A percentile compares a stretch with the other conserved stretches of the same genome.
These are phyloP conservation scores for Amphimedon queenslandica DNA, from an alignment of 37 sponge, comb jelly and placozoan genomes.

Conservation along the genomic window DNA sequence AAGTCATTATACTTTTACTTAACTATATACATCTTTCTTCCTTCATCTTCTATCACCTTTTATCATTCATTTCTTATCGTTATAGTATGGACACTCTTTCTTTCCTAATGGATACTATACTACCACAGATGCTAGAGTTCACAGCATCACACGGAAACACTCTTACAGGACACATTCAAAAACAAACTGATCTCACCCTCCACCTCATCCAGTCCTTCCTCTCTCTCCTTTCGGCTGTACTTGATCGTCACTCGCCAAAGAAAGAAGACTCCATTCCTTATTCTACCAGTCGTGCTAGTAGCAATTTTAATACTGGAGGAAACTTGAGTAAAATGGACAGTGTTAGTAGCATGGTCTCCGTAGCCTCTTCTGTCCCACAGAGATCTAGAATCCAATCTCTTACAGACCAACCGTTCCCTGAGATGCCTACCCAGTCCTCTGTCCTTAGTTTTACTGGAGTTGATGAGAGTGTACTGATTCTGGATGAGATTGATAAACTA, in stretches of 20 bases:
- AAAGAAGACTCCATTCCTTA: neutral
- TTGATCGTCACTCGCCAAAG: conserved; percentile 50
- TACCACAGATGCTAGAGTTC: conserved; percentile 41
- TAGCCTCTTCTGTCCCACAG: neutral
- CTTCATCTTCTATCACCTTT: neutral
- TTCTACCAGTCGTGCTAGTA: neutral
- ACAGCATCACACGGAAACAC: conserved; percentile 9
- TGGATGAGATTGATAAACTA: conserved; percentile 13
- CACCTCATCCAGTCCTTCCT: conserved; percentile 24
- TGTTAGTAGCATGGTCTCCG: neutral
- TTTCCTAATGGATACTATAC: conserved; percentile 20
- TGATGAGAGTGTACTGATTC: neutral
- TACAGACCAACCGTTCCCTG: neutral
- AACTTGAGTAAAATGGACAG: neutral
- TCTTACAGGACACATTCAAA: neutral
- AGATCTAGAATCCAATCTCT: neutral
- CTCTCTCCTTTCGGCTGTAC: conserved; percentile 46
- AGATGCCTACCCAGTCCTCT: neutral
- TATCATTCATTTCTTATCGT: neutral
- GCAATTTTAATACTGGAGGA: conserved; percentile 8
- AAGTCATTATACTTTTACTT: neutral
- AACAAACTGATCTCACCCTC: conserved; percentile 1
- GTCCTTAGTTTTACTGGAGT: neutral
- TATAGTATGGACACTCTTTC: conserved; percentile 37
- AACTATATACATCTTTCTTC: no score